Percentiles rank a stretch among this genome's conserved stretches.
These are phyloP conservation scores for Ephialtes manifestator DNA, from an alignment of 2,888 invertebrate genomes.

Conservation along the genomic window DNA sequence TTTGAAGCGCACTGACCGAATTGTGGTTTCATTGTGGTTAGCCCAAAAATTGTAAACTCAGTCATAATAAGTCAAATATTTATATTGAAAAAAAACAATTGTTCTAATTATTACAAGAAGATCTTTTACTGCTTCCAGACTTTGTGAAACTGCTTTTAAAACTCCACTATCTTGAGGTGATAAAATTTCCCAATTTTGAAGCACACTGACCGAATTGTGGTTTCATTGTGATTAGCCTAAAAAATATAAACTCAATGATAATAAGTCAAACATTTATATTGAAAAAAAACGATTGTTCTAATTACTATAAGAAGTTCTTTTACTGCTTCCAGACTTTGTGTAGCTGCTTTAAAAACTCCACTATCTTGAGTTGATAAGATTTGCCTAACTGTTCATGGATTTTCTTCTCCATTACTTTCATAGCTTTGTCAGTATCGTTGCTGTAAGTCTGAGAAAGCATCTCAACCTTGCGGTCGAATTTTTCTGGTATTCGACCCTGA, in stretches of 20 bases:
- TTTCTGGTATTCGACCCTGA: constrained; percentile 34
- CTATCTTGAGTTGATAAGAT: constrained; percentile 50
- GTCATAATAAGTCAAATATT: neutral
- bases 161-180: constrained; percentile 40
- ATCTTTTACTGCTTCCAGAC: neutral
- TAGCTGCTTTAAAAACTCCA: constrained; percentile 54
- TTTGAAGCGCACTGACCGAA: neutral
- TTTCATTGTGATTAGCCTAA: too few relatives aligned
- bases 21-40: too few relatives aligned
- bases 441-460: constrained; percentile 17
- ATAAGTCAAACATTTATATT: neutral
- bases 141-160: constrained; percentile 49
- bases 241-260: neutral
- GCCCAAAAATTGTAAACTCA: too few relatives aligned
- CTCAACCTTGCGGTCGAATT: constrained; percentile 54
- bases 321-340: neutral
- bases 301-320: neutral
- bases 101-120: neutral
- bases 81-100: neutral
- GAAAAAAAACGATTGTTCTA: neutral
- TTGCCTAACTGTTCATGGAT: constrained; percentile 63
- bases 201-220: neutral
- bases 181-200: constrained; percentile 34
- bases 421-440: constrained; percentile 13
- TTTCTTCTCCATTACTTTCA: constrained; percentile 25